Evolutionary conservation across 2,113 vertebrate genomes (phyloP).

Genomic region (Sinosuthora webbiana): DNA sequence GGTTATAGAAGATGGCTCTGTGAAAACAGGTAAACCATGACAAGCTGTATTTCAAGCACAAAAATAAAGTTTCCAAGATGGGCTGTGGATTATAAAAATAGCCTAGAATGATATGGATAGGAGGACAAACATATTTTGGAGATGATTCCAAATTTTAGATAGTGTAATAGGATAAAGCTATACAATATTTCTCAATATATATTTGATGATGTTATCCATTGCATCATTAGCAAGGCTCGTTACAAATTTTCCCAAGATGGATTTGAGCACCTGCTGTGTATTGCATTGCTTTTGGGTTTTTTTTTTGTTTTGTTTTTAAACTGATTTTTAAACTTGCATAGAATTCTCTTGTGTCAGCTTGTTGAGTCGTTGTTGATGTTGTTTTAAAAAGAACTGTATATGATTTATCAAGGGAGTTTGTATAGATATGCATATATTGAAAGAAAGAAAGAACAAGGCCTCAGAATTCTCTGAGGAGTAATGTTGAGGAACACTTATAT

Average conservation of each 20-base stretch:
- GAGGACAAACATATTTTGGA: not conserved
- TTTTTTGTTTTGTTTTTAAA: not conserved
- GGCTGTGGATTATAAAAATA: not conserved
- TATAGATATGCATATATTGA: not conserved
- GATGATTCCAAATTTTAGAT: not conserved
- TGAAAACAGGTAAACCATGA: not conserved
- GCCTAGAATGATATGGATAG: not conserved
- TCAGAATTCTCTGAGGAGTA: not conserved
- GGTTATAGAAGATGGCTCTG: not conserved
- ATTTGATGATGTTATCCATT: not conserved
- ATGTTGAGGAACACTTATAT: fast-evolving
- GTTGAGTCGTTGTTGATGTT: not conserved
- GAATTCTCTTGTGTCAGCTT: not conserved
- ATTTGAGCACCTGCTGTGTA: not conserved
- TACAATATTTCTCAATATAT: not conserved
- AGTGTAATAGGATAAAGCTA: not conserved
- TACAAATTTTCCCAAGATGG: not conserved
- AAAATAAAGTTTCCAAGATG: not conserved
- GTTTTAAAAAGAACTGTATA: not conserved
- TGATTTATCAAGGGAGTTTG: not conserved
- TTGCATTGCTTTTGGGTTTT: not conserved
- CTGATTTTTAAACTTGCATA: not conserved
- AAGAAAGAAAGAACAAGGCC: not conserved
- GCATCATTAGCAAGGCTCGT: not conserved
- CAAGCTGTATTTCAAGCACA: not conserved